Conservation (phyloP, 2,113 vertebrate species). For the Zapornia atra region DNA sequence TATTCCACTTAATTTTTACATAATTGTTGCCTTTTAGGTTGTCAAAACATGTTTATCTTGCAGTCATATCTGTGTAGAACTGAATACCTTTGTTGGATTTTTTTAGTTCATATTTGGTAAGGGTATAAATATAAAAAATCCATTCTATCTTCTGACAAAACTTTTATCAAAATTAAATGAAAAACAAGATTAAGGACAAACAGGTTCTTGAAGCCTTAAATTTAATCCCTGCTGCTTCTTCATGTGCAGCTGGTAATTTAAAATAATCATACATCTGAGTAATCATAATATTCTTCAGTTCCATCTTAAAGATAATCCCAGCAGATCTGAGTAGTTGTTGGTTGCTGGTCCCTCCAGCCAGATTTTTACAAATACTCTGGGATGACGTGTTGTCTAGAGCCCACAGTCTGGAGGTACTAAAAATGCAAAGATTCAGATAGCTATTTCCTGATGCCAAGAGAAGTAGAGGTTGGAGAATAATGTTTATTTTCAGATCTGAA, state of each 20-base stretch:
- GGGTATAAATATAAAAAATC: background rate
- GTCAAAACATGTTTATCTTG: background rate
- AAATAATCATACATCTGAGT: background rate
- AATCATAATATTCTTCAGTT: background rate
- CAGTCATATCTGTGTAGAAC: background rate
- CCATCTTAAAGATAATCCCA: constrained; percentile 2
- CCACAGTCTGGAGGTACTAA: background rate
- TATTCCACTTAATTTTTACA: background rate
- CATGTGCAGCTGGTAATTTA: background rate
- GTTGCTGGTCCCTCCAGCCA: constrained; percentile 2
- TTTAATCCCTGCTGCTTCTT: background rate
- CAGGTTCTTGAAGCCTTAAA: background rate
- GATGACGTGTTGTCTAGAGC: background rate
- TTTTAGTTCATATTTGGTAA: background rate
- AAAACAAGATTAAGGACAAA: background rate
- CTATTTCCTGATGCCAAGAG: background rate
- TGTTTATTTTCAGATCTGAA: background rate
- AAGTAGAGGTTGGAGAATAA: background rate
- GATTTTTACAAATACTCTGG: constrained; percentile 11
- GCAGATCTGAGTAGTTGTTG: background rate
- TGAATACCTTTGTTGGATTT: background rate
- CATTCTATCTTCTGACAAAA: background rate
- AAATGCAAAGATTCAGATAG: background rate
- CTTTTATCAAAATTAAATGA: background rate
- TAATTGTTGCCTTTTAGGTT: background rate